Conservation (phyloP, 2,888 invertebrate species). For the Drosophila atroscutellata region DNA sequence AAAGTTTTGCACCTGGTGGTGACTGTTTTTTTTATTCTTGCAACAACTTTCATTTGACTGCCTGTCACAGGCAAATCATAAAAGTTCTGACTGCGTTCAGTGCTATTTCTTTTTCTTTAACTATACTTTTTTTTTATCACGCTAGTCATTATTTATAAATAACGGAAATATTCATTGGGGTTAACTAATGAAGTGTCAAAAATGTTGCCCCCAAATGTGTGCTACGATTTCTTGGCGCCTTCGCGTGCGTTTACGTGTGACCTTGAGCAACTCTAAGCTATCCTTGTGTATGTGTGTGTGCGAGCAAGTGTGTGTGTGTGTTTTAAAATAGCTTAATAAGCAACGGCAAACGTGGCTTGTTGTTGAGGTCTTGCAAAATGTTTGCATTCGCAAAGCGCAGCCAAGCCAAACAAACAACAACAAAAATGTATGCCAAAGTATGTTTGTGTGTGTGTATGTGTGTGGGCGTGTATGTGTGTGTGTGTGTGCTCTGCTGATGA, state of each 20-base stretch:
- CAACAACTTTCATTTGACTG: slow-evolving; percentile 19
- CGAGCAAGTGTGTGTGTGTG: slow-evolving; percentile 34
- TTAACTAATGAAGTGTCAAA: slow-evolving; percentile 77
- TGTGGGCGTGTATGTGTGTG: background rate
- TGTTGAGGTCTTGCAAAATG: slow-evolving; percentile 39
- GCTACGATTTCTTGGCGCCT: slow-evolving; percentile 53
- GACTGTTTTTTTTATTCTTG: background rate
- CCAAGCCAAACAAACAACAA: slow-evolving; percentile 51
- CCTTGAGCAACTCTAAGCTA: slow-evolving; percentile 51
- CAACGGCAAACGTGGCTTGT: slow-evolving; percentile 34
- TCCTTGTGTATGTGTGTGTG: slow-evolving; percentile 29
- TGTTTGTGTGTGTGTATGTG: background rate
- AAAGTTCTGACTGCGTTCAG: slow-evolving; percentile 45
- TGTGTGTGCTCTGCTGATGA: slow-evolving; percentile 40
- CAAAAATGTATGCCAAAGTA: slow-evolving; percentile 22
- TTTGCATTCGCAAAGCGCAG: slow-evolving; percentile 65
- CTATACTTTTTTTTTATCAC: slow-evolving; percentile 30
- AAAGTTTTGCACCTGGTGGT: slow-evolving; percentile 37
- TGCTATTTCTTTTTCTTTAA: slow-evolving; percentile 15
- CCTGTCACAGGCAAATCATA: slow-evolving; percentile 46
- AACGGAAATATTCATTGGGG: slow-evolving; percentile 69
- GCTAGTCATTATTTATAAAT: slow-evolving; percentile 57
- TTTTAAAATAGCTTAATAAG: slow-evolving; percentile 74
- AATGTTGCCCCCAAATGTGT: slow-evolving; percentile 61
- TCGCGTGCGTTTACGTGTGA: slow-evolving; percentile 28